These are phyloP conservation scores for Aphodius sticticus DNA, from an alignment of 2,888 invertebrate genomes.

Conservation along the genomic window DNA sequence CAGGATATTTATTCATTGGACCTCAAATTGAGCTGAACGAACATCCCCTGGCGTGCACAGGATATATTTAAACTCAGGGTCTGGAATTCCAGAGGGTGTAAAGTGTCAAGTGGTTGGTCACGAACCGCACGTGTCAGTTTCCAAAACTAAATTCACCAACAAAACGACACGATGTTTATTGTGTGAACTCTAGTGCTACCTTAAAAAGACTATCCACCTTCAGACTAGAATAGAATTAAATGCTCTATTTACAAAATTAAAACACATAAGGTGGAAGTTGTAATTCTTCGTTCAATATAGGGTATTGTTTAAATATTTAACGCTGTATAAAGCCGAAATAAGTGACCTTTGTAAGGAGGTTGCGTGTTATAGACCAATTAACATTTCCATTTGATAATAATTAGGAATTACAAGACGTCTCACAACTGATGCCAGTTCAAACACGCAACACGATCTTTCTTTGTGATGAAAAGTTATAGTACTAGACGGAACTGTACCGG, in stretches of 20 bases:
- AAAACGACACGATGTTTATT: background rate
- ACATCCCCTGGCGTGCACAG: background rate
- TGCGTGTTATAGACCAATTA: background rate
- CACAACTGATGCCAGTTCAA: background rate
- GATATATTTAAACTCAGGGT: background rate
- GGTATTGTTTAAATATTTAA: background rate
- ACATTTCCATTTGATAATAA: background rate
- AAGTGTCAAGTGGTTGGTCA: conserved; percentile 4
- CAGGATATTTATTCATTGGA: background rate
- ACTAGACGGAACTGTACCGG: no score
- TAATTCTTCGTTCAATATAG: no score
- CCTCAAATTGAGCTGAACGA: background rate
- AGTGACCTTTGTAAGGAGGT: background rate
- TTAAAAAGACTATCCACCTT: background rate
- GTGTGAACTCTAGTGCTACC: background rate
- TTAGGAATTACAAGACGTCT: background rate
- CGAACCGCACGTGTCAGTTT: background rate
- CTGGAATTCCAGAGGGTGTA: background rate
- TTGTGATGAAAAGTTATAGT: background rate
- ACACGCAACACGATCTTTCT: background rate
- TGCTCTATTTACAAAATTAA: background rate
- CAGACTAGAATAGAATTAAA: background rate
- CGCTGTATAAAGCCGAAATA: background rate
- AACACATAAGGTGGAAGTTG: background rate
- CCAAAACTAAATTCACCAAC: background rate